Base-by-base conservation (phyloP, 2,888 invertebrate genomes). In the Drosophila setosimentum region DNA sequence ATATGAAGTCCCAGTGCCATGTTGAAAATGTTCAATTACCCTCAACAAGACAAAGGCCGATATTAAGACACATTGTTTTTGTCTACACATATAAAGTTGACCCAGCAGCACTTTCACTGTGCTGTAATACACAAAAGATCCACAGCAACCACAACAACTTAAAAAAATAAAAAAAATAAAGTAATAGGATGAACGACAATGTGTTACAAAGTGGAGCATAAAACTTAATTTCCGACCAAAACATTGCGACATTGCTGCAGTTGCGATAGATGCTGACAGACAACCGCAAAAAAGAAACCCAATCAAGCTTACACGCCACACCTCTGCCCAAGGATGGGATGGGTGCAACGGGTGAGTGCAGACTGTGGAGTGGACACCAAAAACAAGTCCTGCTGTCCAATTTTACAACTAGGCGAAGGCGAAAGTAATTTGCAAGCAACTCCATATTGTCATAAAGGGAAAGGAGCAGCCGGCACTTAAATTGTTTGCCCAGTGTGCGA, bases 391-490 rank as follows among this genome's bases (percentile, higher is more conserved):
- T 37, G 37, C 24, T 16, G 53, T 60, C 0, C 59, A 53, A 57
- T 42, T n/a, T 21, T 29, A 60, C 66, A 69, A 70, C 68, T 60
- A 67, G 82, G 59, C 68, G 74, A 85, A 82, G 86, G 84, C 71
- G 90, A 90, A 90, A 85, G 84, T 90, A 90, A 85, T 90, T 90
- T 90, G 73, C 80, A 66, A 77, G 61, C 73, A 85, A 87, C 72
- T 87, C 78, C 75, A 63, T 78, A 71, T 66, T 63, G 51, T 48
- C 76, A 67, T 55, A 63, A 66, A 63, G 54, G 65, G 50, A 42
- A 50, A 48, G 29, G 37, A 30, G 45, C 51, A 11, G 21, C 18
- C 11, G 45, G 45, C 59, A 60, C 65, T 74, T 55, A 78, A 77
- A 78, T 40, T 81, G 64, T 68, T 30, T 67, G 61, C 67, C 71